Base-by-base conservation (phyloP, 2,797 vertebrate species). In the Hypotaenidia philippensis region DNA sequence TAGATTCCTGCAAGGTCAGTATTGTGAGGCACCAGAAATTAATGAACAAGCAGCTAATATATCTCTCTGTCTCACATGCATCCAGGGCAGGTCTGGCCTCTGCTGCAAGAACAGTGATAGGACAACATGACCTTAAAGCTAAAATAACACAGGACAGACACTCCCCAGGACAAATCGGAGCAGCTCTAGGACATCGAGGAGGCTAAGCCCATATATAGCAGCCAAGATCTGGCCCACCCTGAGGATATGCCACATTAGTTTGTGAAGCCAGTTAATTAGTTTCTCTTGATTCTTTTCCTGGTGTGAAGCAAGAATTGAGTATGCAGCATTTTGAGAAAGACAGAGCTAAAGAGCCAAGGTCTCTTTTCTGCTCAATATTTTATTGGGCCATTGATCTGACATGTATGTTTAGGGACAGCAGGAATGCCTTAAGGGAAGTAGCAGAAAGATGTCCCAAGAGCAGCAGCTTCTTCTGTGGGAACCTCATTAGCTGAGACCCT, bases 401-500 rank as follows among this genome's bases (percentile, higher is more conserved):
- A 57, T 56, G 29, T 50, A 77, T 80, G 52, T 72, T 92, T 93
- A 90, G 31, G 83, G 83, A 82, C 47, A 69, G 36, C n/a, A 70
- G 53, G 59, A 66, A 32, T 45, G 53, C 66, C 65, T 78, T 86
- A n/a, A 83, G 69, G 63, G 59, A 94, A 89, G 31, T 32, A 44
- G 65, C 63, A 82, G 59, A 87, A 13, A 88, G 16, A 86, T 53
- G 11, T 29, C 59, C 31, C 40, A 90, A 77, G 69, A 94, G 83
- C 11, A 89, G 70, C 74, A 93, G 36, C 61, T 89, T 81, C 80
- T 86, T 92, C 74, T 82, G 31, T 65, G 41, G n/a, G 50, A 95
- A 59, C n/a, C 60, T 96, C 74, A 59, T 94, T 91, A 95, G 45
- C 81, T 84, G 60, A 77, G 49, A 84, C 36, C 53, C 59, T 87